Conservation (phyloP, 2,888 invertebrate genomes). For the Hedya salicella region DNA sequence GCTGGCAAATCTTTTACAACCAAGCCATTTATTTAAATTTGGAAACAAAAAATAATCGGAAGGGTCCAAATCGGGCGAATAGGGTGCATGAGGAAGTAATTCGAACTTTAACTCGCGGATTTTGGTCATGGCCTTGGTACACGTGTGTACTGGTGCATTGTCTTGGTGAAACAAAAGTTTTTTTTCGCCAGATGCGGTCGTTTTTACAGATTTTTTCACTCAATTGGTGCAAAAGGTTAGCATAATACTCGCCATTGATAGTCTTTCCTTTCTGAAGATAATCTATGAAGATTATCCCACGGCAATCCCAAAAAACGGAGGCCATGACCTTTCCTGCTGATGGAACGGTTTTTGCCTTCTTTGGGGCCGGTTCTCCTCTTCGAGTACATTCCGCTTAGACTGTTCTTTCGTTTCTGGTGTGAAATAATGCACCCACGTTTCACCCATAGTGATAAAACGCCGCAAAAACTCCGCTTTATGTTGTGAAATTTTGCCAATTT, state of each 20-base stretch:
- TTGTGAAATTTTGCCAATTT: conserved; percentile 5
- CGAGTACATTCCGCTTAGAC: not conserved
- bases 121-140: no score
- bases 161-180: not conserved
- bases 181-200: not conserved
- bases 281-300: no score
- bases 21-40: not conserved
- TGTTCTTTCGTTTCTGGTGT: conserved; percentile 3
- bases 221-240: conserved; percentile 2
- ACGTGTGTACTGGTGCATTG: no score
- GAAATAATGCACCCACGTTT: conserved; percentile 55
- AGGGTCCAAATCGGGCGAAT: no score
- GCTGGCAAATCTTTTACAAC: not conserved
- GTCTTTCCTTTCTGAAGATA: conserved; percentile 1
- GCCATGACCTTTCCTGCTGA: no score
- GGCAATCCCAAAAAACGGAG: no score
- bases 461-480: conserved; percentile 7
- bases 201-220: conserved; percentile 10
- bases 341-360: no score
- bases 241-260: conserved; percentile 1
- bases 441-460: no score
- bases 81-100: no score
- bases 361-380: no score
- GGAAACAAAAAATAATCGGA: not conserved
- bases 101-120: no score